These are phyloP conservation scores for Sebastes miniatus DNA, from an alignment of 2,797 vertebrate species.

Conservation along the genomic window DNA sequence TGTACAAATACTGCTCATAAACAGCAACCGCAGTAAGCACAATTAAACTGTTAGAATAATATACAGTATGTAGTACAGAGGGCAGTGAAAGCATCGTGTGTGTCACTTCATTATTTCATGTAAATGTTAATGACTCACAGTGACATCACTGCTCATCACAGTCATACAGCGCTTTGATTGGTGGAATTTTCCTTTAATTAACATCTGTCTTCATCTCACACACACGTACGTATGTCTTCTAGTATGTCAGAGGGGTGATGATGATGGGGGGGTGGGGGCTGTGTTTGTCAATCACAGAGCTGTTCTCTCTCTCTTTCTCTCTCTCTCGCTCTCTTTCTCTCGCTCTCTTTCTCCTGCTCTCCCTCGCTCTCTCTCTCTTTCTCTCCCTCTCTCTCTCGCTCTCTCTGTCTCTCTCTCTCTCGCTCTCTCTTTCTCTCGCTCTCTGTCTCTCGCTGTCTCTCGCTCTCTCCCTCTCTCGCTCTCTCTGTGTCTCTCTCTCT, in stretches of 20 bases:
- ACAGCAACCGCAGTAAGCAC: not conserved
- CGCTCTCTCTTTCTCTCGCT: not conserved
- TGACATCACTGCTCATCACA: not conserved
- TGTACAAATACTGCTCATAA: not conserved
- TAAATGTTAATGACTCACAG: not conserved
- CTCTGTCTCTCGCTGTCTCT: not conserved
- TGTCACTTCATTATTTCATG: not conserved
- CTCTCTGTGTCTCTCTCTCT: not conserved
- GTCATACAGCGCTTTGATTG: not conserved
- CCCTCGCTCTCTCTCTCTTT: not conserved
- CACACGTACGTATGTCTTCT: not conserved
- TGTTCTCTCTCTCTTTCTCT: not conserved
- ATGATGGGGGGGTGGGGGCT: not conserved
- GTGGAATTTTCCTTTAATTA: not conserved
- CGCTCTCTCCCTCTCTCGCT: not conserved
- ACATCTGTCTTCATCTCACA: not conserved
- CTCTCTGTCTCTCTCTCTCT: not conserved
- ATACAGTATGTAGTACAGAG: no score
- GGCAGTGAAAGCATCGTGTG: not conserved
- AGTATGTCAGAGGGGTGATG: not conserved
- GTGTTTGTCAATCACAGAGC: conserved; percentile 30
- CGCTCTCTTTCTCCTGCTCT: not conserved
- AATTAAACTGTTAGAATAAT: not conserved
- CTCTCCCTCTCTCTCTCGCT: not conserved
- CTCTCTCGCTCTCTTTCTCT: not conserved